Evolutionary conservation across 2,797 vertebrate genomes (phyloP), one percentile per base, ranked within the genome.

Genomic region (Pempheris klunzingeri): DNA sequence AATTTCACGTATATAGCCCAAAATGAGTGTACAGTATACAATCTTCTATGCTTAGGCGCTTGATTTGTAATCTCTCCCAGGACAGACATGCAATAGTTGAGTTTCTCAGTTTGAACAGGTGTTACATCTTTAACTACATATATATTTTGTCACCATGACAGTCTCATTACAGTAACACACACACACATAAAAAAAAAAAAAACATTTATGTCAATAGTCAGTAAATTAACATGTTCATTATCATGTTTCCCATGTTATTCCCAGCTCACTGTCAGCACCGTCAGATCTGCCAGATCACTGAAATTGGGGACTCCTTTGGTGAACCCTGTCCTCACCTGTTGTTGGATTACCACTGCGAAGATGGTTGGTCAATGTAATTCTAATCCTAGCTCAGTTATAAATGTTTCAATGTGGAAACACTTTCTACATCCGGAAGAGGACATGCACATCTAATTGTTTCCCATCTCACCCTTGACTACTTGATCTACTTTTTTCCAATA

Each of bases 341-440:
- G 66, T 79, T 99, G 79, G 93, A 94, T 1, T 97, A 97, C 62
- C 93, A 93, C 87, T 98, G 97, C 92, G 92, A 74, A 85, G 95
- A 98, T 74, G 97, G 97, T 98, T 86, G 90, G 96, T 82, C 28
- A 18, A 7, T 1, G 5, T 17, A 2, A 15, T 47, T 47, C 14
- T 41, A 14, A 28, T 22, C 18, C 15, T 14, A 9, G 2, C 18
- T 50, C 13, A 26, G 4, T 32, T 24, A 0, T 18, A 28, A 18
- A 38, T 39, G 2, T 67, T 15, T 32, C 6, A 18, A 26, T 8
- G 4, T 9, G 5, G 3, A 38, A 39, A 41, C 17, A n/a, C 2
- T 6, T 20, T 47, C 3, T 15, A 3, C 13, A 57, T 52, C 9
- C 9, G 52, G 15, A 9, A 12, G 2, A 39, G 0, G 34, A 15